phyloP scores from a whole-genome alignment of 2,113 vertebrate species.

The Charina bottae region DNA sequence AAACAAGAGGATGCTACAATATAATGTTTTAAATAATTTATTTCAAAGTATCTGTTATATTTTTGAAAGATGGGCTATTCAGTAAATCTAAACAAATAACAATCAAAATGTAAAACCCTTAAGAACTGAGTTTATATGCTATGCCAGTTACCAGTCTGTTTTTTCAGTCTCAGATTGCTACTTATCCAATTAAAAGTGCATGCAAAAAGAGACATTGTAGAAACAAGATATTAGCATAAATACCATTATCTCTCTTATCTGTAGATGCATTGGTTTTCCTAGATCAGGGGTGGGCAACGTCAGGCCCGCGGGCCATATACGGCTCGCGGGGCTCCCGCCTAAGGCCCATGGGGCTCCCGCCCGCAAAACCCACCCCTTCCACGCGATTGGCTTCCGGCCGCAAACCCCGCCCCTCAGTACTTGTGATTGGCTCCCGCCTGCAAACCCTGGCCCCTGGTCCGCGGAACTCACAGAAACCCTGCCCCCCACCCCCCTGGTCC shows the following conservation, averaged over 20 bases:
- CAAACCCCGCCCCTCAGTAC: too few species aligned
- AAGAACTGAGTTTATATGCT: neutral
- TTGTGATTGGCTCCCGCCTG: too few species aligned
- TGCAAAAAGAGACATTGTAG: neutral
- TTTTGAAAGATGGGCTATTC: neutral
- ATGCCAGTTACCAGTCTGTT: neutral
- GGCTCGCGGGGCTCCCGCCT: too few species aligned
- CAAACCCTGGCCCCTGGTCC: too few species aligned
- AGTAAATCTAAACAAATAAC: neutral
- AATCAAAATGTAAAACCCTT: neutral
- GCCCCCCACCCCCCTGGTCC: too few species aligned
- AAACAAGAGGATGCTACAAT: neutral
- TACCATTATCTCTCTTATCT: slow-evolving; percentile 77
- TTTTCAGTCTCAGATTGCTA: neutral
- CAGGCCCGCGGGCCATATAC: too few species aligned
- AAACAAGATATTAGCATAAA: slow-evolving; percentile 57
- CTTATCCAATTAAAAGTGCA: neutral
- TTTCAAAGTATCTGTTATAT: neutral
- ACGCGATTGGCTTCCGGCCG: too few species aligned
- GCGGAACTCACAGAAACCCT: too few species aligned
- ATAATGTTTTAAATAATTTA: neutral
- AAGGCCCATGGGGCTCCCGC: too few species aligned
- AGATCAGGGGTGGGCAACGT: too few species aligned
- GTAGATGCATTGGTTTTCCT: slow-evolving; percentile 77
- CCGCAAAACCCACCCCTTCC: too few species aligned